Percentiles rank a stretch among this genome's conserved stretches.
phyloP scores from a whole-genome alignment of 2,888 invertebrate genomes.

The Rhopalosiphum nymphaeae region DNA sequence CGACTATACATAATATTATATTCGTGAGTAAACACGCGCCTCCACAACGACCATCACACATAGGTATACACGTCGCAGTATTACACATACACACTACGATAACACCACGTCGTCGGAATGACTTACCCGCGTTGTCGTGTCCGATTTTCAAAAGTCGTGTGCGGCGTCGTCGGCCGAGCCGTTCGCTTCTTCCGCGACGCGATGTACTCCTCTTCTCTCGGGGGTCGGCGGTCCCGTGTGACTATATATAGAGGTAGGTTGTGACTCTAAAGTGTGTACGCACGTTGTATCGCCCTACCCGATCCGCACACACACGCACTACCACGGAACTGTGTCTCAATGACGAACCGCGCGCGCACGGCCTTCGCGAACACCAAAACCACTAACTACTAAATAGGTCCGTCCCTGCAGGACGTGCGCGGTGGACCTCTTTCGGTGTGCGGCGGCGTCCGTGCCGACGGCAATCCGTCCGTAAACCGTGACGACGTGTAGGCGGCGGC shows the following conservation, averaged over 20 bases:
- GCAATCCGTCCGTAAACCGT: slow-evolving; percentile 1
- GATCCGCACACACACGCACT: not conserved
- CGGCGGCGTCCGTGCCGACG: slow-evolving; percentile 33
- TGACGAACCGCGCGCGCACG: not conserved
- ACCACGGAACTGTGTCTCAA: not conserved
- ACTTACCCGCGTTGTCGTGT: slow-evolving; percentile 48
- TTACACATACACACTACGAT: no score
- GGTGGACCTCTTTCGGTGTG: not conserved
- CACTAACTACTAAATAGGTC: not conserved
- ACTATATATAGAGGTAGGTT: not conserved
- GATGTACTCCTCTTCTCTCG: not conserved
- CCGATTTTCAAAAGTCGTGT: not conserved
- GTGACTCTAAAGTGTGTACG: not conserved
- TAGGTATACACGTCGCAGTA: not conserved
- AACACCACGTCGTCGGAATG: not conserved
- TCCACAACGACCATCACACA: not conserved
- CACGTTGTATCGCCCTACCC: not conserved
- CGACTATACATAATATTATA: not conserved
- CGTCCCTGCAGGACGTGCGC: slow-evolving; percentile 1
- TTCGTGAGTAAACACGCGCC: slow-evolving; percentile 8
- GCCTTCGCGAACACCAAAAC: not conserved
- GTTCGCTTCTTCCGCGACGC: not conserved
- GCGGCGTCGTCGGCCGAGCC: not conserved
- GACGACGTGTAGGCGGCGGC: not conserved
- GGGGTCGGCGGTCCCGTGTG: not conserved